phyloP scores from a whole-genome alignment of 2,113 vertebrate species.

The Rostratula benghalensis region DNA sequence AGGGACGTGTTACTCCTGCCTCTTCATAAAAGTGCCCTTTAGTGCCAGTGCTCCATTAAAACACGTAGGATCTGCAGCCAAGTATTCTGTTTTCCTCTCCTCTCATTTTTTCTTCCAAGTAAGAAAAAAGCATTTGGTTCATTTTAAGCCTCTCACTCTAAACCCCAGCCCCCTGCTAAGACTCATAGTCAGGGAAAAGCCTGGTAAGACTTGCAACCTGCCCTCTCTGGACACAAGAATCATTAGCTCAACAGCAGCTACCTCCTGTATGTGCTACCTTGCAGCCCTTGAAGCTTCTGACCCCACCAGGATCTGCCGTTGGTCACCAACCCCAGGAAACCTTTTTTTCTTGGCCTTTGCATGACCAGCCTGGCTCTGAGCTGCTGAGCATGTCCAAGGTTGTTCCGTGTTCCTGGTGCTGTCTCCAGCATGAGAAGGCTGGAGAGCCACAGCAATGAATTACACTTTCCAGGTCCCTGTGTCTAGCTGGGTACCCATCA shows the following conservation, averaged over 20 bases:
- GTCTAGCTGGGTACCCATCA: not conserved
- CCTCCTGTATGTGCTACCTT: not conserved
- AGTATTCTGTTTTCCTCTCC: not conserved
- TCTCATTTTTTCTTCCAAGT: not conserved
- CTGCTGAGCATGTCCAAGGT: not conserved
- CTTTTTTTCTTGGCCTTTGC: not conserved
- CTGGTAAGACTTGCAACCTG: not conserved
- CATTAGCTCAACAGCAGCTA: not conserved
- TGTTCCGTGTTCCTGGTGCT: not conserved
- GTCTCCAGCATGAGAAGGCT: not conserved
- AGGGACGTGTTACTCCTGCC: not conserved
- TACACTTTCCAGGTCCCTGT: not conserved
- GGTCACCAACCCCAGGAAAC: not conserved
- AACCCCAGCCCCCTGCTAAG: not conserved
- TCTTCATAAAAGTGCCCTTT: not conserved
- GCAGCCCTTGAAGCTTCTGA: not conserved
- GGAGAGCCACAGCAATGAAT: not conserved
- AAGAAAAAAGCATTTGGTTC: not conserved
- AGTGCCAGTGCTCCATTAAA: not conserved
- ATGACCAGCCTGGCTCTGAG: not conserved
- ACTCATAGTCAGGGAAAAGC: not conserved
- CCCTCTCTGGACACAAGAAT: accelerated
- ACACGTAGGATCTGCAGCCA: not conserved
- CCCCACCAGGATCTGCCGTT: not conserved
- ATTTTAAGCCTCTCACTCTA: not conserved